Percentiles rank a stretch among this genome's conserved stretches.
These are phyloP conservation scores for Leptinotarsa texana DNA, from an alignment of 1,140 invertebrate genomes.

Conservation along the genomic window DNA sequence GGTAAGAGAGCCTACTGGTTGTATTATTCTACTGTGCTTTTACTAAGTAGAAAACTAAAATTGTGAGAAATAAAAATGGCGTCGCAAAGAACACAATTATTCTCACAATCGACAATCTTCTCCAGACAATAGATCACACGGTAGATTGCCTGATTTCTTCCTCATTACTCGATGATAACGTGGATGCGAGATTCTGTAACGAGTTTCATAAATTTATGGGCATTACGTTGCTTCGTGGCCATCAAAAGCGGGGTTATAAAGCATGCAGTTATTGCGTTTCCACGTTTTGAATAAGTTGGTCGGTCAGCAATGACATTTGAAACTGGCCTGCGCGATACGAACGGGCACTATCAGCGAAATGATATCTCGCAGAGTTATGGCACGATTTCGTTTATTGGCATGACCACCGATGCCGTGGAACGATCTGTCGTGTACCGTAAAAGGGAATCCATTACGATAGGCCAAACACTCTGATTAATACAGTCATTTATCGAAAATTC, in stretches of 20 bases:
- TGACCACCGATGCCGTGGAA: not conserved
- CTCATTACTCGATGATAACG: not conserved
- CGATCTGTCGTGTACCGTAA: not conserved
- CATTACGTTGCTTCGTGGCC: slow-evolving; percentile 5
- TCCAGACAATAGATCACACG: not conserved
- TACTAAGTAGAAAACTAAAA: no score
- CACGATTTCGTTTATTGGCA: slow-evolving; percentile 1
- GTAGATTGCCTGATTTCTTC: not conserved
- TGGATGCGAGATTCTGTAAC: not conserved
- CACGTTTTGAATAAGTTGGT: not conserved
- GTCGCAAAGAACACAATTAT: no score
- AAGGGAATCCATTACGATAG: not conserved
- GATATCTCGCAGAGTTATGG: slow-evolving; percentile 5
- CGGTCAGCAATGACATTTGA: slow-evolving; percentile 1
- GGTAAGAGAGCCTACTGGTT: no score
- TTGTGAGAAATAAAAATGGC: no score
- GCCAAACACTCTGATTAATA: no score
- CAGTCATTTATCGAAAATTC: no score
- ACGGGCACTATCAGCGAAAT: not conserved
- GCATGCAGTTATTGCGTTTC: slow-evolving; percentile 7
- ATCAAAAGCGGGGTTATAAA: not conserved
- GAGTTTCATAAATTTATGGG: slow-evolving; percentile 8
- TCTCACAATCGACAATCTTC: not conserved
- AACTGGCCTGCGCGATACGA: not conserved
- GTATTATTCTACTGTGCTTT: no score